A percentile compares a stretch with the other conserved stretches of the same genome.
phyloP scores from a whole-genome alignment of 2,888 invertebrate genomes.

The Malthinus seriepunctatus region DNA sequence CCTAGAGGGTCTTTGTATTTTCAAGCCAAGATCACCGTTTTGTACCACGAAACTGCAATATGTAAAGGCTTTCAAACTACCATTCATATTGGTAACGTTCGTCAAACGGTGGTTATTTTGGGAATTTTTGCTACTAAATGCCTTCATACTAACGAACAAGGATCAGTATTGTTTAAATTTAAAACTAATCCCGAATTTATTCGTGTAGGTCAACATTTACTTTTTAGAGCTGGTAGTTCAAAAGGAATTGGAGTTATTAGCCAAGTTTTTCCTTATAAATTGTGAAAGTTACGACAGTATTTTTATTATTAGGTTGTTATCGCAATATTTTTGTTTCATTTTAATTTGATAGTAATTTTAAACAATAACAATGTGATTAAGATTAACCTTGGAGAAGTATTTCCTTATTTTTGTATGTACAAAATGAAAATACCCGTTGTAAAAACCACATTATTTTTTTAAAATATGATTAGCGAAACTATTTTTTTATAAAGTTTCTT shows the following conservation, averaged over 20 bases:
- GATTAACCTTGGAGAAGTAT: no score
- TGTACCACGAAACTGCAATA: slow-evolving; percentile 86
- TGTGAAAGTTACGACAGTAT: neutral
- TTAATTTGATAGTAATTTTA: no score
- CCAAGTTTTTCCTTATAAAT: slow-evolving; percentile 65
- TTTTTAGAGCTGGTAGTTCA: slow-evolving; percentile 82
- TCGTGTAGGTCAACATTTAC: slow-evolving; percentile 73
- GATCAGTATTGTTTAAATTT: slow-evolving; percentile 87
- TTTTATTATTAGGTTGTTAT: no score
- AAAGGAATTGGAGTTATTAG: slow-evolving; percentile 87
- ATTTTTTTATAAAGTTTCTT: no score
- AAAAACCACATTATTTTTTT: no score
- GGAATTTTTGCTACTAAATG: slow-evolving; percentile 69
- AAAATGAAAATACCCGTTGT: no score
- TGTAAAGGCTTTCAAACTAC: slow-evolving; percentile 88
- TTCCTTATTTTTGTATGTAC: no score
- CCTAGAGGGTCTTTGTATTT: slow-evolving; percentile 54
- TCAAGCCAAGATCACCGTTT: slow-evolving; percentile 84
- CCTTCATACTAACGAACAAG: slow-evolving; percentile 81
- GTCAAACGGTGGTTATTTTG: slow-evolving; percentile 92
- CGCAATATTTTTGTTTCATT: no score
- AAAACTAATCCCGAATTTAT: slow-evolving; percentile 89
- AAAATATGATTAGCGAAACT: no score
- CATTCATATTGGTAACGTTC: slow-evolving; percentile 92
- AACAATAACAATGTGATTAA: no score